phyloP scores from a whole-genome alignment of 1,140 invertebrate genomes.

The Eriosoma lanigerum region DNA sequence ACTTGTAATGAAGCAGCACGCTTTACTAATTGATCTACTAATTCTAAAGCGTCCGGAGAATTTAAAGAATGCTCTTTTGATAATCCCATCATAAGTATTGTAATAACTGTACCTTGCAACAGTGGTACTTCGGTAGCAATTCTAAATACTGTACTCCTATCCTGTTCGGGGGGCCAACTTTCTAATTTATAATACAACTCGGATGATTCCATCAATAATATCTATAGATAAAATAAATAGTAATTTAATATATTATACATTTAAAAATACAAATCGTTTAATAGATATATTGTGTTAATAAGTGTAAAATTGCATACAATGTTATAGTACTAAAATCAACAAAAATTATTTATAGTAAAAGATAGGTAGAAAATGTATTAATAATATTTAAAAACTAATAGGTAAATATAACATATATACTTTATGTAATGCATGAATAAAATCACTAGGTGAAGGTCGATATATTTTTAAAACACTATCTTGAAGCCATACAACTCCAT shows the following conservation, averaged over 20 bases:
- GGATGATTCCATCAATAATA: slow-evolving; percentile 79
- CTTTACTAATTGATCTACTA: slow-evolving; percentile 81
- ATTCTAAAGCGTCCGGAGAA: slow-evolving; percentile 79
- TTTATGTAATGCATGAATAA: slow-evolving; percentile 80
- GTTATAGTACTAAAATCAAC: no score
- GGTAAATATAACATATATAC: slow-evolving; percentile 57
- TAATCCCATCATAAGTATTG: slow-evolving; percentile 55
- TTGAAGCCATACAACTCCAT: slow-evolving; percentile 83
- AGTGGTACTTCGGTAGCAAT: slow-evolving; percentile 76
- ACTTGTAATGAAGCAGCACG: slow-evolving; percentile 74
- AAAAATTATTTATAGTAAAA: background rate
- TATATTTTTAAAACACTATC: slow-evolving; percentile 75
- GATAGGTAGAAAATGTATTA: background rate
- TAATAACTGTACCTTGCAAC: slow-evolving; percentile 54
- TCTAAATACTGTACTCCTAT: slow-evolving; percentile 75
- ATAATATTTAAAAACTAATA: slow-evolving; percentile 11
- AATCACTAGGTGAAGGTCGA: slow-evolving; percentile 71
- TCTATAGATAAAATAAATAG: slow-evolving; percentile 57
- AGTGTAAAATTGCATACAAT: no score
- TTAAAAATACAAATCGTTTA: no score
- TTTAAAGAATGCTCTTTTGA: slow-evolving; percentile 76
- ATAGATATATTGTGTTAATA: no score
- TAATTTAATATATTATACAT: background rate
- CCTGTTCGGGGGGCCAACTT: slow-evolving; percentile 90
- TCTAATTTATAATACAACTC: slow-evolving; percentile 90